Evolutionary conservation across 2,113 vertebrate species (phyloP).

Genomic region (Sigmodon hispidus): DNA sequence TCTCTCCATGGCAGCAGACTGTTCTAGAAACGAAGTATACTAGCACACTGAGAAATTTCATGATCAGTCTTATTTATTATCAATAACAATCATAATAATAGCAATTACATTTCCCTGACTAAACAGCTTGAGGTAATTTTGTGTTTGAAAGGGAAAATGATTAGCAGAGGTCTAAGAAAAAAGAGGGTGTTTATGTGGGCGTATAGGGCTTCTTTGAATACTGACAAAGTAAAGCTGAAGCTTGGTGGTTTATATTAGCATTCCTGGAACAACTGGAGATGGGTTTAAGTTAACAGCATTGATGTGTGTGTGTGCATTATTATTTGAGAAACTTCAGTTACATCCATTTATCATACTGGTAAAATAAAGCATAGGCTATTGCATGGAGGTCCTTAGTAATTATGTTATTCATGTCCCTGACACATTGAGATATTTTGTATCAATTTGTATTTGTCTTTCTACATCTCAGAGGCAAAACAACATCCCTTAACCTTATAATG

Average conservation of each 20-base stretch:
- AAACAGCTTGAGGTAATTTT: constrained; percentile 71
- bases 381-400: constrained; percentile 55
- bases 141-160: constrained; percentile 62
- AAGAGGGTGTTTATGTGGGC: not conserved
- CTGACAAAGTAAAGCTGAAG: constrained; percentile 32
- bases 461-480: constrained; percentile 55
- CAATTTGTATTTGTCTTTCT: constrained; percentile 70
- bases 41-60: constrained; percentile 31
- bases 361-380: constrained; percentile 73
- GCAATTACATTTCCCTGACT: constrained; percentile 55
- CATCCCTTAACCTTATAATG: constrained; percentile 35
- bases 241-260: constrained; percentile 28
- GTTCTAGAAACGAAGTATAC: constrained; percentile 3
- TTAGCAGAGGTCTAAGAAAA: constrained; percentile 61
- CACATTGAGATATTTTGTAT: constrained; percentile 68
- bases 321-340: constrained; percentile 70
- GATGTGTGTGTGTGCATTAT: not conserved
- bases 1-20: not conserved
- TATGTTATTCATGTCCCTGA: constrained; percentile 81
- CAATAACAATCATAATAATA: constrained; percentile 71
- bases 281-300: constrained; percentile 75
- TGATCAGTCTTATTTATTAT: constrained; percentile 60
- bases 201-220: not conserved
- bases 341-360: constrained; percentile 84
- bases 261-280: constrained; percentile 51